Evolutionary conservation across 2,113 vertebrate species (phyloP).

Genomic region (Chaenogobius annularis): DNA sequence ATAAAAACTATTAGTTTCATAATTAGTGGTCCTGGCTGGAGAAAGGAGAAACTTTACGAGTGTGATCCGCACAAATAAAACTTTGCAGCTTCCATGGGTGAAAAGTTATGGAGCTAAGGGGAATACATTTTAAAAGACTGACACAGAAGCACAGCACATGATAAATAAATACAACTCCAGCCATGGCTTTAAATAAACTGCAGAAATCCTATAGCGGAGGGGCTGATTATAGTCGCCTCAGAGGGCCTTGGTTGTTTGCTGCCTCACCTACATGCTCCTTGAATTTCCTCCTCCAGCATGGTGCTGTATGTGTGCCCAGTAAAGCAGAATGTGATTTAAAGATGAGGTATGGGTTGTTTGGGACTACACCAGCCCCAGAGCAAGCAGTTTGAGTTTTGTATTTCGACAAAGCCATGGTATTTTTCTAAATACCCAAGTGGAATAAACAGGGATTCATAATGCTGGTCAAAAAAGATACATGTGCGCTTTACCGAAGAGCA

Average conservation of each 20-base stretch:
- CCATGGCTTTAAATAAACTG: constrained; percentile 39
- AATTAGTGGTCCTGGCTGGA: constrained; percentile 48
- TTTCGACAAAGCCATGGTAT: constrained; percentile 13
- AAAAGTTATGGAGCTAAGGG: constrained; percentile 47
- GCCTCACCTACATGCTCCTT: constrained; percentile 12
- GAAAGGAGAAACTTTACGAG: constrained; percentile 47
- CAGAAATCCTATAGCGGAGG: constrained; percentile 21
- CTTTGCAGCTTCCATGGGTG: constrained; percentile 39
- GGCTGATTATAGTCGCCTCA: constrained; percentile 12
- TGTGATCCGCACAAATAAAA: constrained; percentile 54
- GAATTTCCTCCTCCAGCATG: constrained; percentile 10
- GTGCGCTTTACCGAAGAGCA: not conserved
- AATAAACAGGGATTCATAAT: constrained; percentile 12
- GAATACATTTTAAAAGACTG: constrained; percentile 49
- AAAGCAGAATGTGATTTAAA: constrained; percentile 6
- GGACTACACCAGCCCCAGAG: not conserved
- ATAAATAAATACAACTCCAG: constrained; percentile 57
- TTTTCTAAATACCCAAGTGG: constrained; percentile 5
- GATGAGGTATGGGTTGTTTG: constrained; percentile 11
- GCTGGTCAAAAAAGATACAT: not conserved
- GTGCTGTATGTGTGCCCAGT: not conserved
- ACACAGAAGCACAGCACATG: constrained; percentile 38
- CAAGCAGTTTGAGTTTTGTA: constrained; percentile 17
- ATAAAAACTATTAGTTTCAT: constrained; percentile 62
- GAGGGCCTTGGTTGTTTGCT: constrained; percentile 18